Conservation (phyloP, 2,113 vertebrate genomes). For the human (Homo sapiens) region DNA sequence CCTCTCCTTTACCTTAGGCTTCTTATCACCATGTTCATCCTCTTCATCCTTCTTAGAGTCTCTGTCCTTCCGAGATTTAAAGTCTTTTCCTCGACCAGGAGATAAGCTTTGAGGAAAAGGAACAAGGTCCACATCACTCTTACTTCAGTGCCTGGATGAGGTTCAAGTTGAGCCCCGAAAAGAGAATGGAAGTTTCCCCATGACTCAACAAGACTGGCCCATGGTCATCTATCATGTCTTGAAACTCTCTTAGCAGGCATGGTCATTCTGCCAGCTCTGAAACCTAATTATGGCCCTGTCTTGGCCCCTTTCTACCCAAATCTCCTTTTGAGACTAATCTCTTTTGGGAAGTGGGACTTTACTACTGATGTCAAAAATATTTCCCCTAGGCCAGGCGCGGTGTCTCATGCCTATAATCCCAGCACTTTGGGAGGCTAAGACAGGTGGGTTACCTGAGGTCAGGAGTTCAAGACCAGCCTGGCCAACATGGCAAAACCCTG, state of each 20-base stretch:
- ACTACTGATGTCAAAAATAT: conserved; percentile 16
- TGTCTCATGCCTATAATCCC: not conserved
- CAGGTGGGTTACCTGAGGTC: not conserved
- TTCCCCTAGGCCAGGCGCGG: not conserved
- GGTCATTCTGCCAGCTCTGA: not conserved
- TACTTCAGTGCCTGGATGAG: not conserved
- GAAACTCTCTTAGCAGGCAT: not conserved
- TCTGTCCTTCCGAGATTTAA: conserved; percentile 90
- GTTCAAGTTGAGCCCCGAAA: not conserved
- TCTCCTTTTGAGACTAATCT: conserved; percentile 35
- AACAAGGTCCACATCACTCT: not conserved
- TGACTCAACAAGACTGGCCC: not conserved
- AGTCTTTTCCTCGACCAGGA: conserved; percentile 91
- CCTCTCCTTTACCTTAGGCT: conserved; percentile 88
- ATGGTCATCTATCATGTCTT: not conserved
- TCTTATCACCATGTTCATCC: conserved; percentile 91
- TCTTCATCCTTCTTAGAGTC: conserved; percentile 89
- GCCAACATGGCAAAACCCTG: not conserved
- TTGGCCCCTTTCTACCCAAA: not conserved
- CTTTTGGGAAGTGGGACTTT: not conserved
- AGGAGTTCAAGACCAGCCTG: not conserved
- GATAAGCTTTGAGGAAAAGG: conserved; percentile 86
- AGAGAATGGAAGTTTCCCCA: not conserved
- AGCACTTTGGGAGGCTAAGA: not conserved
- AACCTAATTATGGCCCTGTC: not conserved